These are phyloP conservation scores for Eupleurogrammus muticus DNA, from an alignment of 2,797 vertebrate genomes.

Conservation along the genomic window DNA sequence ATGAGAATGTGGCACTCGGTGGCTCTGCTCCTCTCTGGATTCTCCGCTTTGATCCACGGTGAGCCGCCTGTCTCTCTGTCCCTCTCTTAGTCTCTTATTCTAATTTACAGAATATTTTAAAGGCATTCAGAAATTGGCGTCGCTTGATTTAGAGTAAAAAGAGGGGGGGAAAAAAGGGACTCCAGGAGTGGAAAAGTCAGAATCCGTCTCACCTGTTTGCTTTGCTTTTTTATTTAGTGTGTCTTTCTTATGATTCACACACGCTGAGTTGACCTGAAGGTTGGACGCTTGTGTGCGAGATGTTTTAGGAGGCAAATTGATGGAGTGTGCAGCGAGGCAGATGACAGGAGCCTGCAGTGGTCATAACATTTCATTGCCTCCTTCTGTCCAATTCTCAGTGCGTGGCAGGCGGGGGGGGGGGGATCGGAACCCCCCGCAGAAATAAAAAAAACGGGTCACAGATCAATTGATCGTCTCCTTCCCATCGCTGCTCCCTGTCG, in stretches of 20 bases:
- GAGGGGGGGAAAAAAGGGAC: slow-evolving; percentile 7
- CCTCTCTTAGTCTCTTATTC: slow-evolving; percentile 36
- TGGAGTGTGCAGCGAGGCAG: slow-evolving; percentile 16
- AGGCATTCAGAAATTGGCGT: neutral
- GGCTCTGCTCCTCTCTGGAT: slow-evolving; percentile 82
- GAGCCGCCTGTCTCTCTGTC: slow-evolving; percentile 53
- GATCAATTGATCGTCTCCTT: slow-evolving; percentile 51
- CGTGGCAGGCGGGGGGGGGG: too few species aligned
- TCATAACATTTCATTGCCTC: slow-evolving; percentile 44
- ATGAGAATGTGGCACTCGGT: slow-evolving; percentile 85
- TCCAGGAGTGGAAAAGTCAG: slow-evolving; percentile 46
- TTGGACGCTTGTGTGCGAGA: slow-evolving; percentile 18
- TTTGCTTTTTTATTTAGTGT: slow-evolving; percentile 37
- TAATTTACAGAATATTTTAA: slow-evolving; percentile 34
- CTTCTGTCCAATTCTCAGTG: neutral
- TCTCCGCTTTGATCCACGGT: slow-evolving; percentile 85
- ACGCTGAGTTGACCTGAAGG: slow-evolving; percentile 16
- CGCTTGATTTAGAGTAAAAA: slow-evolving; percentile 22
- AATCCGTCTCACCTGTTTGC: slow-evolving; percentile 70
- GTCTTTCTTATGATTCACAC: slow-evolving; percentile 1
- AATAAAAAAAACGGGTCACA: slow-evolving; percentile 42
- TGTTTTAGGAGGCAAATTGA: slow-evolving; percentile 46
- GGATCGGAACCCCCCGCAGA: neutral
- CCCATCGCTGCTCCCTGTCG: slow-evolving; percentile 44
- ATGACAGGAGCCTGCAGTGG: slow-evolving; percentile 55